These are phyloP conservation scores for Ctenochaetus hawaiiensis DNA, from an alignment of 2,797 vertebrate species.

Conservation along the genomic window DNA sequence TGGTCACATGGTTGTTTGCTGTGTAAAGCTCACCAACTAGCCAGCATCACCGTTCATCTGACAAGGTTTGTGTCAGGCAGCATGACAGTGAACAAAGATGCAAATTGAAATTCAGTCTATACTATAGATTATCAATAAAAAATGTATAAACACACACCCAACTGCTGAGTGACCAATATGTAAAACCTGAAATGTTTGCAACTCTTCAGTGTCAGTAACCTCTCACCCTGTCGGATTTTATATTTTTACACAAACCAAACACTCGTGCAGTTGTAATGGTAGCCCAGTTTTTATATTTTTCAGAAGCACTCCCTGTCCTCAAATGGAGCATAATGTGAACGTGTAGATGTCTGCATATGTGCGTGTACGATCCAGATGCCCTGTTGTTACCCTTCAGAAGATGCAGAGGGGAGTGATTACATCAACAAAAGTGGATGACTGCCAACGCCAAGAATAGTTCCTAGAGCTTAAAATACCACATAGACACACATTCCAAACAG, in stretches of 20 bases:
- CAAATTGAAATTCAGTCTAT: background rate
- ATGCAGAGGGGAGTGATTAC: slow-evolving; percentile 52
- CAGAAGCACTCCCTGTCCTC: slow-evolving; percentile 5
- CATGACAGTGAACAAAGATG: background rate
- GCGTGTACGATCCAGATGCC: slow-evolving; percentile 48
- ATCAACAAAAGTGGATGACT: slow-evolving; percentile 60
- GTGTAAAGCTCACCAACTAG: background rate
- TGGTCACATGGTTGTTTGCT: background rate
- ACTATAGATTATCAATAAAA: no score
- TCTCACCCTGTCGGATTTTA: slow-evolving; percentile 13
- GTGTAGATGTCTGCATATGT: slow-evolving; percentile 5
- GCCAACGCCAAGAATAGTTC: slow-evolving; percentile 63
- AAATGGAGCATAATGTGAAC: slow-evolving; percentile 21
- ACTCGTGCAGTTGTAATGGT: slow-evolving; percentile 12
- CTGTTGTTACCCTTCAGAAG: slow-evolving; percentile 53
- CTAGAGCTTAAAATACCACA: slow-evolving; percentile 56
- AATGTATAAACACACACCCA: background rate
- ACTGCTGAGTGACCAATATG: background rate
- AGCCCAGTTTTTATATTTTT: slow-evolving; percentile 34
- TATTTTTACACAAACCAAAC: background rate
- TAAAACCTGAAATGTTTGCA: slow-evolving; percentile 11
- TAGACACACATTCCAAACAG: slow-evolving; percentile 22
- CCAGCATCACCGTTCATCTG: background rate
- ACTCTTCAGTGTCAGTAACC: background rate
- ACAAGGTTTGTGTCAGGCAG: no score